Base-by-base conservation (phyloP, 2,888 invertebrate genomes). In the Ectobius pallidus region DNA sequence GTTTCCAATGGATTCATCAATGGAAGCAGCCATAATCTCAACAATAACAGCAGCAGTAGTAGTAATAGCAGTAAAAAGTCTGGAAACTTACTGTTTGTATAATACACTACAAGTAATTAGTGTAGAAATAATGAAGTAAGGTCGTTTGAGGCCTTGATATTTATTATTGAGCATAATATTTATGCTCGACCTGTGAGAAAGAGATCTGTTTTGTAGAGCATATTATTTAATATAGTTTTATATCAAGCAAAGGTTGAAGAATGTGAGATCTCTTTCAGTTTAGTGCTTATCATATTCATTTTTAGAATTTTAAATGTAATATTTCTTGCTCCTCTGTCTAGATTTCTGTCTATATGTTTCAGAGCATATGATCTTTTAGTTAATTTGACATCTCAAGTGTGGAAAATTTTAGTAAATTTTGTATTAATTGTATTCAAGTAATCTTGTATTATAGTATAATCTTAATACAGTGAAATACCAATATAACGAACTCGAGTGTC, bases 61-160 rank as follows among this genome's bases (percentile, higher is more conserved):
- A 49, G 49, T 25, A 34, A 69, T 9, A 55, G 69, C n/a, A 39
- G 22, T 44, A 44, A 61, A 3, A 46, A 32, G n/a, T 30, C n/a
- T 39, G 58, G 67, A 14, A 30, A 22, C 18, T 55, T 72, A 32
- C 42, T 67, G 14, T 68, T 67, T 72, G 55, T 55, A 52, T 67
- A 42, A 68, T 44, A 39, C 39, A 55, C 34, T 32, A 52, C 14
- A 39, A 25, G 49, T 18, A 18, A 34, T 44, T 42, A 30, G 25
- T 16, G 30, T 20, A 58, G 11, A 30, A n/a, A 46, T 14, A 18
- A 22, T n/a, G n/a, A 25, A 32, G 55, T 42, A 25, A n/a, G 69
- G 39, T 34, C 55, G 7, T 65, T n/a, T 22, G 4, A n/a, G 22
- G 55, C 39, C 34, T 52, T 69, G n/a, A 49, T 25, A 68, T 27